These are phyloP conservation scores for Ormyrus labotus DNA, from an alignment of 2,888 invertebrate species.

Conservation along the genomic window DNA sequence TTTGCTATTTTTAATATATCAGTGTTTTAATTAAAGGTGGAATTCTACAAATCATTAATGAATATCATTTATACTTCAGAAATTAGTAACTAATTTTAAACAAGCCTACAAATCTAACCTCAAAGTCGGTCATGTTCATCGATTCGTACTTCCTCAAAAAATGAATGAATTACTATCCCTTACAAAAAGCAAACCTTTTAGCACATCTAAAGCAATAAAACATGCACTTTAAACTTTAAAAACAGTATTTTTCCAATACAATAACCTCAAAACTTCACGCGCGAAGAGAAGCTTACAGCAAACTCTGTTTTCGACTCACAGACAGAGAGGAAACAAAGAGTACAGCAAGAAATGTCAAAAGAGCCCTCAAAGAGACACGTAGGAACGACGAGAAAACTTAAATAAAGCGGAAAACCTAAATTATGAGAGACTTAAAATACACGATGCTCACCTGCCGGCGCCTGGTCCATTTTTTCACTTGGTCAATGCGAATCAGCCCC, in stretches of 20 bases:
- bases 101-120: not conserved
- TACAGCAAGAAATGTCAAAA: not conserved
- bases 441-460: constrained; percentile 69
- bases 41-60: no score
- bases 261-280: constrained; percentile 46
- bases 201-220: not conserved
- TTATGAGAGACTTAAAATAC: not conserved
- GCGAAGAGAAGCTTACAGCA: not conserved
- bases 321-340: not conserved
- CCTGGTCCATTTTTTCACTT: constrained; percentile 73
- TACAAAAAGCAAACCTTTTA: no score
- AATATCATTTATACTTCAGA: no score
- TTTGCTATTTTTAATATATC: not conserved
- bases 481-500: constrained; percentile 27
- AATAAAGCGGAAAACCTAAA: not conserved
- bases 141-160: not conserved
- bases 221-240: not conserved
- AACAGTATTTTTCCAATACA: not conserved
- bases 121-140: not conserved
- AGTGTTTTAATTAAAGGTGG: no score
- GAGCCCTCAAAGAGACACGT: not conserved
- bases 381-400: not conserved
- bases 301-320: constrained; percentile 1
- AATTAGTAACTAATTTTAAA: no score
- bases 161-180: not conserved